Conservation (phyloP, 2,888 invertebrate genomes). For the Corythucha ciliata region DNA sequence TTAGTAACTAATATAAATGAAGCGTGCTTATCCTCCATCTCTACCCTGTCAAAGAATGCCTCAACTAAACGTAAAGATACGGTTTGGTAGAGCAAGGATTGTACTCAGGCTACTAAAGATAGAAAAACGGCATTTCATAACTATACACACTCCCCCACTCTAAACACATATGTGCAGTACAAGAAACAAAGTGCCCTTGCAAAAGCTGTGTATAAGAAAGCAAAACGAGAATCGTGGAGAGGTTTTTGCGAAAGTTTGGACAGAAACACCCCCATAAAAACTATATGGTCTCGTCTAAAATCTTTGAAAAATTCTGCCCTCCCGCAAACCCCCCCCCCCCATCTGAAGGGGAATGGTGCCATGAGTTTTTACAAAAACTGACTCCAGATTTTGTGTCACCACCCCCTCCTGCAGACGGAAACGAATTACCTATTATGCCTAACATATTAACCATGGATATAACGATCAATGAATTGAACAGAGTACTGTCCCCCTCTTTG, state of each 20-base stretch:
- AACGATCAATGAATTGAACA: no score
- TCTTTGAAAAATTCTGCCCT: not conserved
- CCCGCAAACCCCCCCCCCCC: not conserved
- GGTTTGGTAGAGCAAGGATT: conserved; percentile 11
- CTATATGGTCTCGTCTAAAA: conserved; percentile 1
- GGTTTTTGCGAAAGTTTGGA: conserved; percentile 1
- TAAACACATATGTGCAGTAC: not conserved
- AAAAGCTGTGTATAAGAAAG: conserved; percentile 1
- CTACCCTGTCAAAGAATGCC: no score
- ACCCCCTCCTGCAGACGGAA: no score
- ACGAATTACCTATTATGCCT: no score
- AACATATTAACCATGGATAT: no score
- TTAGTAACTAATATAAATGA: no score
- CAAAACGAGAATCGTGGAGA: not conserved
- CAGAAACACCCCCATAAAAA: not conserved
- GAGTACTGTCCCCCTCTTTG: no score
- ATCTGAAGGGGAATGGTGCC: not conserved
- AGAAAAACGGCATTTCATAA: not conserved
- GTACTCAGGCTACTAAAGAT: not conserved
- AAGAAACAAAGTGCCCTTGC: not conserved
- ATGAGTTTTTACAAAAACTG: conserved; percentile 1
- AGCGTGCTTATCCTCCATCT: no score
- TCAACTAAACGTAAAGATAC: no score
- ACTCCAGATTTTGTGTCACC: not conserved
- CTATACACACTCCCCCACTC: not conserved